A percentile compares a stretch with the other conserved stretches of the same genome.
These are phyloP conservation scores for Puffinus mauretanicus DNA, from an alignment of 2,113 vertebrate genomes.

Conservation along the genomic window DNA sequence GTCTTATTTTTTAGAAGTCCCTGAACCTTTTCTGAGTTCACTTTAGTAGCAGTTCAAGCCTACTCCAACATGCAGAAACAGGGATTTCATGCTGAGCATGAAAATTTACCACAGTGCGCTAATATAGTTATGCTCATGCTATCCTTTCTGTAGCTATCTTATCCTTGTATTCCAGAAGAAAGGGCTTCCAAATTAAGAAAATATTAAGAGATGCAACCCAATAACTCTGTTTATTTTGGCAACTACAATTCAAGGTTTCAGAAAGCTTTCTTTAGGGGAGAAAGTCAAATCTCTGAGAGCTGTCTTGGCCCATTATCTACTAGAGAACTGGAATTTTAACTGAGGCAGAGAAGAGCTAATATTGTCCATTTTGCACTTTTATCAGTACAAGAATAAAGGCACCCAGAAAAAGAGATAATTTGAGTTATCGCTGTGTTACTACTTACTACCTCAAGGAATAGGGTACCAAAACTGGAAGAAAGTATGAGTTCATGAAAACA, in stretches of 20 bases:
- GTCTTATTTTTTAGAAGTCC: not conserved
- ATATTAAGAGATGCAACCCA: not conserved
- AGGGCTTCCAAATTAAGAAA: not conserved
- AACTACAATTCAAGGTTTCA: not conserved
- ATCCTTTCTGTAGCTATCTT: not conserved
- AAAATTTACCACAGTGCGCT: not conserved
- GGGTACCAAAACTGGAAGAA: not conserved
- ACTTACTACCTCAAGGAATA: not conserved
- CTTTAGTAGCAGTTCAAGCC: not conserved
- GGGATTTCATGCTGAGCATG: not conserved
- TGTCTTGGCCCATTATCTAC: not conserved
- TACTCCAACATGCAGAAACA: not conserved
- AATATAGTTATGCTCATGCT: not conserved
- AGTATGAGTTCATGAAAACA: not conserved
- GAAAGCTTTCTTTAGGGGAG: not conserved
- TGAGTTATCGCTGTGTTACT: not conserved
- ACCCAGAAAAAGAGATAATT: not conserved
- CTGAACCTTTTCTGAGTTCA: not conserved
- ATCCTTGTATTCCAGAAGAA: not conserved
- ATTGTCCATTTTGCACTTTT: not conserved
- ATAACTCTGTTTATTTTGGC: not conserved
- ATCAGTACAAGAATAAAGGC: not conserved
- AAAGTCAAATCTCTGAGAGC: not conserved
- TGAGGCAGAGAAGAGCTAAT: not conserved
- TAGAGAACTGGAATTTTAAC: not conserved